Evolutionary conservation across 2,888 invertebrate species (phyloP).

Genomic region (Acrobasis consociella): DNA sequence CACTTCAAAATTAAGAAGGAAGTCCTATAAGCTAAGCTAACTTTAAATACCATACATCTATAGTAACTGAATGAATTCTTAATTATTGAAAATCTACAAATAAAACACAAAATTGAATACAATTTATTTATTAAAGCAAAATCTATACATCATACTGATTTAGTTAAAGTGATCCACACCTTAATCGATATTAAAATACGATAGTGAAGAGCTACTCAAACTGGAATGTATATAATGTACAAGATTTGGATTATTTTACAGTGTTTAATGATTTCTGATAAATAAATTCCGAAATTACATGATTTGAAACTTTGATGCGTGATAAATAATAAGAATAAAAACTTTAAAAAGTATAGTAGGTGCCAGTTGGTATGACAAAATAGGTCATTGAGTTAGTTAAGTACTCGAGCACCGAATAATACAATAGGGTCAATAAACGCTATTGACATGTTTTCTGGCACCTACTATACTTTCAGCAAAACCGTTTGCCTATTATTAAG

Average conservation of each 20-base stretch:
- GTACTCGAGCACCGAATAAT: no score
- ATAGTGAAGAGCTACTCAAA: constrained; percentile 32
- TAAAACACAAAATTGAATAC: constrained; percentile 52
- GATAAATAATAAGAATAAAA: background rate
- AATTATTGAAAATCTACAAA: constrained; percentile 12
- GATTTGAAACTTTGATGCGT: background rate
- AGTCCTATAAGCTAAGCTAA: no score
- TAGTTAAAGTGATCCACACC: constrained; percentile 55
- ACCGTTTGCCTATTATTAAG: no score
- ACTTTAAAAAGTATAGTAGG: background rate
- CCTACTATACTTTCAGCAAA: background rate
- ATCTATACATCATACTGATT: constrained; percentile 66
- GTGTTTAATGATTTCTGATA: background rate
- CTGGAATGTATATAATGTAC: constrained; percentile 35
- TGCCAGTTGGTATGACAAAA: background rate
- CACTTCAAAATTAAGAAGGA: no score
- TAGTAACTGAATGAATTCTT: no score
- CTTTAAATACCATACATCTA: no score
- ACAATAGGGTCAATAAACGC: background rate
- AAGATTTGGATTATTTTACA: constrained; percentile 11
- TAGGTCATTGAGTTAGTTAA: background rate
- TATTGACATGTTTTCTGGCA: background rate
- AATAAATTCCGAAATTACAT: background rate
- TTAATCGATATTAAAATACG: constrained; percentile 33
- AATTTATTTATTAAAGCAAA: constrained; percentile 72